Evolutionary conservation across 2,888 invertebrate genomes (phyloP).

Genomic region (Hoplodrina ambigua): DNA sequence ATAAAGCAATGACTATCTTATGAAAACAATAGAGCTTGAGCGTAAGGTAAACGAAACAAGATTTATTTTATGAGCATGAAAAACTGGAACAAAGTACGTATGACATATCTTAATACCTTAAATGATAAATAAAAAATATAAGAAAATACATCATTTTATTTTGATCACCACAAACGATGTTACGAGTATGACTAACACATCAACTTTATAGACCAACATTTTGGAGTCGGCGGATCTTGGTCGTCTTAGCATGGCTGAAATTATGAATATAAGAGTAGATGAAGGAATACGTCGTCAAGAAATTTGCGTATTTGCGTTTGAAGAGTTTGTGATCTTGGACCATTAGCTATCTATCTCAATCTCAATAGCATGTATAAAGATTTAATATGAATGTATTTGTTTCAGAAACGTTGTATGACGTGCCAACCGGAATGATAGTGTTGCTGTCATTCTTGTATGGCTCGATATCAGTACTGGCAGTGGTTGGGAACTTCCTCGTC

Average conservation of each 20-base stretch:
- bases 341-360: too few species aligned
- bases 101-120: not conserved
- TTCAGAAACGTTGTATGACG: slow-evolving; percentile 92
- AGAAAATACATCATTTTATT: not conserved
- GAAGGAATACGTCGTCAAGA: too few species aligned
- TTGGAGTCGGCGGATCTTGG: too few species aligned
- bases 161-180: too few species aligned
- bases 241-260: too few species aligned
- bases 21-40: slow-evolving; percentile 8
- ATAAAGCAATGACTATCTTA: slow-evolving; percentile 14
- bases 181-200: too few species aligned
- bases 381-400: slow-evolving; percentile 62
- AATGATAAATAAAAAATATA: slow-evolving; percentile 10
- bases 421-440: slow-evolving; percentile 93
- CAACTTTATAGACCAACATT: too few species aligned
- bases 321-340: not conserved
- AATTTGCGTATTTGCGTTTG: too few species aligned
- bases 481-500: slow-evolving; percentile 95
- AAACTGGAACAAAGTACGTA: not conserved
- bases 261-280: too few species aligned
- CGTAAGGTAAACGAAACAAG: slow-evolving; percentile 17
- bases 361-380: slow-evolving; percentile 8
- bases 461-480: slow-evolving; percentile 94
- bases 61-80: not conserved
- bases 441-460: slow-evolving; percentile 95